Conservation (phyloP, 2,113 vertebrate species). For the Uropsilus gracilis region DNA sequence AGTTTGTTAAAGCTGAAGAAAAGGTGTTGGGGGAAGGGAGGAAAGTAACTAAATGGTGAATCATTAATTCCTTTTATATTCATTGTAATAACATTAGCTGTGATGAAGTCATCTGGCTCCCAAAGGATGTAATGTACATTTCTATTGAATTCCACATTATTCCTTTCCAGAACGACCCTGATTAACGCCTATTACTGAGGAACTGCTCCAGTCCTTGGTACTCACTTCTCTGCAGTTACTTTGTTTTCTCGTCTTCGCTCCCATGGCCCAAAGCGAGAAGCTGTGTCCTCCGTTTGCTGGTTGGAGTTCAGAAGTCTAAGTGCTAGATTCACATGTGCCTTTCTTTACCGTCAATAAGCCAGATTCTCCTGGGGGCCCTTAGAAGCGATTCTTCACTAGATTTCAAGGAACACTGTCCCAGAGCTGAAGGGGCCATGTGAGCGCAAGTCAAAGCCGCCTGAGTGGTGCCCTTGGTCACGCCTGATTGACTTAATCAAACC, state of each 20-base stretch:
- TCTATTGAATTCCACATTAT: slow-evolving; percentile 62
- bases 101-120: slow-evolving; percentile 71
- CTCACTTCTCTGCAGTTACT: background rate
- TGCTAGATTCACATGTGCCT: background rate
- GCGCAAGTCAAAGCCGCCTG: background rate
- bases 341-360: background rate
- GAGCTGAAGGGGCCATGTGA: background rate
- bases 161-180: background rate
- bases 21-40: slow-evolving; percentile 80
- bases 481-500: background rate
- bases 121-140: slow-evolving; percentile 34
- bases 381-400: background rate
- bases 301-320: background rate
- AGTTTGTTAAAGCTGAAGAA: slow-evolving; percentile 85
- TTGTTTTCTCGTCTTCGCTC: background rate
- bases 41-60: slow-evolving; percentile 78
- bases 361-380: background rate
- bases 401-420: background rate
- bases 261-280: background rate
- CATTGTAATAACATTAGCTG: slow-evolving; percentile 76
- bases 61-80: slow-evolving; percentile 84
- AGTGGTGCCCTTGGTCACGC: background rate
- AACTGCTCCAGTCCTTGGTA: background rate
- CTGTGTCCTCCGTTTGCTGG: background rate
- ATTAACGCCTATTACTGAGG: background rate